Evolutionary conservation across 2,888 invertebrate genomes (phyloP).

Genomic region (Cremastinae sp.): DNA sequence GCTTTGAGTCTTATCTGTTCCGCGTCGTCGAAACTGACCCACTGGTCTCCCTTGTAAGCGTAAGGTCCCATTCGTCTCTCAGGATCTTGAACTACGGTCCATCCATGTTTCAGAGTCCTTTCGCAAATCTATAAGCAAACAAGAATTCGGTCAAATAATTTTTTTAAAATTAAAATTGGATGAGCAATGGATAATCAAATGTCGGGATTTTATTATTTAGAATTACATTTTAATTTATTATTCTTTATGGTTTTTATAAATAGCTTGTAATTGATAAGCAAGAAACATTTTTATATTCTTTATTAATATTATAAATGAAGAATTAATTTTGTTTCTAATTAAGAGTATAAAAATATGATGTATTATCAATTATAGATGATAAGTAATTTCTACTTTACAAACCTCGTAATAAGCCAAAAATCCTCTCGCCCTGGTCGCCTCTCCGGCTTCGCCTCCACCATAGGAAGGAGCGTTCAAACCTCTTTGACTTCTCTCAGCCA

Average conservation of each 20-base stretch:
- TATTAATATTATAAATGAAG: too few relatives aligned
- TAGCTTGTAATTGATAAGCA: too few relatives aligned
- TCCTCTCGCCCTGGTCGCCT: conserved; percentile 92
- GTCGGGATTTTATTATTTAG: background rate
- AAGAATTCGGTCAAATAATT: conserved; percentile 27
- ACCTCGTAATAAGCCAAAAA: conserved; percentile 95
- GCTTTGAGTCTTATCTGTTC: conserved; percentile 92
- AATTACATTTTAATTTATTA: too few relatives aligned
- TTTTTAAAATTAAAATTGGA: background rate
- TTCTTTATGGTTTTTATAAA: too few relatives aligned
- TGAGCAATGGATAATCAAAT: background rate
- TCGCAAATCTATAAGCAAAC: conserved; percentile 87
- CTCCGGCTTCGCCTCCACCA: conserved; percentile 94
- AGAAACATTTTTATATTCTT: too few relatives aligned
- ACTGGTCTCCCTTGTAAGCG: conserved; percentile 91
- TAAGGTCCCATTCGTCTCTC: conserved; percentile 94
- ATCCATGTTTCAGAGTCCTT: conserved; percentile 87
- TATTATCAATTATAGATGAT: too few relatives aligned
- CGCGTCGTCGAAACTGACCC: conserved; percentile 96
- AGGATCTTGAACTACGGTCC: conserved; percentile 90
- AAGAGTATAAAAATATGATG: too few relatives aligned
- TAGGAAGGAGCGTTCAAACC: conserved; percentile 90
- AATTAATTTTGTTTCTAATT: too few relatives aligned
- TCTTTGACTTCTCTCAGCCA: conserved; percentile 84
- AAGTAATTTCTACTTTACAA: too few relatives aligned